Evolutionary conservation across 2,797 vertebrate genomes (phyloP).

Genomic region (Macrochelys suwanniensis): DNA sequence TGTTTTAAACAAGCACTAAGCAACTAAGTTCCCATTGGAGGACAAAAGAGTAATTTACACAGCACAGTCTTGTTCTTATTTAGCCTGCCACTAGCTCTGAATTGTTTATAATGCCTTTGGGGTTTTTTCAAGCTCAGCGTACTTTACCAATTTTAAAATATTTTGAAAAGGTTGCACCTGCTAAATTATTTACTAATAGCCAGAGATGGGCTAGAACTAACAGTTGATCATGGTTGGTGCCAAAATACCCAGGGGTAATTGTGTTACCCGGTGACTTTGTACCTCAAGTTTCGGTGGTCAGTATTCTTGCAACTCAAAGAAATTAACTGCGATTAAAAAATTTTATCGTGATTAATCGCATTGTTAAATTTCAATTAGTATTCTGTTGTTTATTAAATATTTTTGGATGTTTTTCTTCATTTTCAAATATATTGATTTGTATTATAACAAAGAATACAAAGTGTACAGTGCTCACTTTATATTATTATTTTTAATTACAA

Average conservation of each 20-base stretch:
- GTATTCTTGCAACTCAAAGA: background rate
- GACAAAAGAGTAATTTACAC: background rate
- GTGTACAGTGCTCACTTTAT: no score
- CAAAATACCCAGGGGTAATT: constrained; percentile 24
- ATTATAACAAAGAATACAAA: no score
- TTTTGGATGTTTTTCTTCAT: no score
- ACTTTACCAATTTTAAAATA: background rate
- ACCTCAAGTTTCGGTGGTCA: background rate
- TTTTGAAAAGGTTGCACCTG: background rate
- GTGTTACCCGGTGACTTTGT: background rate
- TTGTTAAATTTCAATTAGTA: no score
- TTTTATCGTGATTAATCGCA: no score
- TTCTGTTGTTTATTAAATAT: no score
- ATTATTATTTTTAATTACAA: no score
- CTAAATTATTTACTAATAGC: background rate
- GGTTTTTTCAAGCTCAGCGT: background rate
- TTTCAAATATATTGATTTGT: no score
- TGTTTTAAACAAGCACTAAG: fast-evolving
- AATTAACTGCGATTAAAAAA: no score
- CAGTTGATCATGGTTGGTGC: background rate
- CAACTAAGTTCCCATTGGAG: background rate
- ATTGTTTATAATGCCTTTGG: background rate
- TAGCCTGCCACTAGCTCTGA: background rate
- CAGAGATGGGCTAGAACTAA: background rate
- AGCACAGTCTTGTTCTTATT: background rate